Evolutionary conservation across 92 coral and sea anemone species (phyloP).

Genomic region (Plumapathes pennacea): DNA sequence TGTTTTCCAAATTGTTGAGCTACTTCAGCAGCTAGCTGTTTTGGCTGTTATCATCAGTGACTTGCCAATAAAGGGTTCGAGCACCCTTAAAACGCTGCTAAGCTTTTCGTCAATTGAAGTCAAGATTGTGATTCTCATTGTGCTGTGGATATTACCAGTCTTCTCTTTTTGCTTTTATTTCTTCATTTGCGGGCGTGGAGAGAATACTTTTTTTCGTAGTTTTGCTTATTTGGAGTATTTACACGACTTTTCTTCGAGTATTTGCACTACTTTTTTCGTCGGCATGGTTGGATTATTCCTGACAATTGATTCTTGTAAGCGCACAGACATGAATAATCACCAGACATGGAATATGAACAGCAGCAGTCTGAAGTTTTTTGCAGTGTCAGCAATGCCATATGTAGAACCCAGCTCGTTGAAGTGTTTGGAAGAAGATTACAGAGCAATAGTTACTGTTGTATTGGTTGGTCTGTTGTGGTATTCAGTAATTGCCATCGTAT

Average conservation of each 20-base stretch:
- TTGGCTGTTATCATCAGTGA: slow-evolving; percentile 70
- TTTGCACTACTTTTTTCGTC: slow-evolving; percentile 91
- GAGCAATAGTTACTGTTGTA: slow-evolving; percentile 76
- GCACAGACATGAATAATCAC: slow-evolving; percentile 4
- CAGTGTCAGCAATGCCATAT: slow-evolving; percentile 47
- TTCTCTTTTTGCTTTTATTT: slow-evolving; percentile 86
- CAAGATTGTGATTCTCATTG: slow-evolving; percentile 76
- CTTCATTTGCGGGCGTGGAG: slow-evolving; percentile 67
- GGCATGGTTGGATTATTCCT: slow-evolving; percentile 82
- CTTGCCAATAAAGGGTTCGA: slow-evolving; percentile 83
- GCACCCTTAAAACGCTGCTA: slow-evolving; percentile 51
- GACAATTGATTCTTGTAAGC: slow-evolving; percentile 79
- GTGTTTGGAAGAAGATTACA: slow-evolving; percentile 88
- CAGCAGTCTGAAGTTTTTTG: too few relatives aligned
- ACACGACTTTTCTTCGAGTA: slow-evolving; percentile 63
- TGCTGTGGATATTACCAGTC: slow-evolving; percentile 76
- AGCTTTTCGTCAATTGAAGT: slow-evolving; percentile 84
- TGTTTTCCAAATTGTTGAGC: slow-evolving; percentile 85
- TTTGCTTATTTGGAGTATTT: slow-evolving; percentile 67
- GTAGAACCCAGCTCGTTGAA: slow-evolving; percentile 58
- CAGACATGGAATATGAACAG: slow-evolving; percentile 8
- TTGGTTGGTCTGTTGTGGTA: slow-evolving; percentile 94
- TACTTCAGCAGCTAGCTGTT: slow-evolving; percentile 85
- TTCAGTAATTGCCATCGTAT: slow-evolving; percentile 81
- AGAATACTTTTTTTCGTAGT: too few relatives aligned